Conservation (phyloP, 1,140 invertebrate species). For the Pentalonia nigronervosa region DNA sequence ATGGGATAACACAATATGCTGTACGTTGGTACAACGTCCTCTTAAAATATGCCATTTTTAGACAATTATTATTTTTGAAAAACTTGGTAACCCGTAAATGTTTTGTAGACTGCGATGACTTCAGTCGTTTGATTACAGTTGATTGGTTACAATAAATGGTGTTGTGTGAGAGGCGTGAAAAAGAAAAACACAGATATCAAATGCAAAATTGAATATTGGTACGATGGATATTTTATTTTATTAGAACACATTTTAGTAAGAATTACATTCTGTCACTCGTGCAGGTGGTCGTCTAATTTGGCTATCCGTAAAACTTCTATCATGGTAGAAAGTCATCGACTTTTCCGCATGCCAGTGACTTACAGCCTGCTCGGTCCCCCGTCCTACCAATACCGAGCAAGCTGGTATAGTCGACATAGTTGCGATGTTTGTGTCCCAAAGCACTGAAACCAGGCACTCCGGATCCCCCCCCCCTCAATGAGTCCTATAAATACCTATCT, state of each 20-base stretch:
- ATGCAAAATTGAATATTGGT: neutral
- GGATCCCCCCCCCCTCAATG: too few species aligned
- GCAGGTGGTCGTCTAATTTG: too few species aligned
- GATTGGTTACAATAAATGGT: too few species aligned
- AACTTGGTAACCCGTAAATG: neutral
- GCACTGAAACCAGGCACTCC: too few species aligned
- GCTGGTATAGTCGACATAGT: too few species aligned
- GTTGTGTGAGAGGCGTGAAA: too few species aligned
- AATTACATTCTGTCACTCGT: neutral
- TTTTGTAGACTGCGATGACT: neutral
- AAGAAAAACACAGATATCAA: neutral
- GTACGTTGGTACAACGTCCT: neutral
- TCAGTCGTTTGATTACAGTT: neutral
- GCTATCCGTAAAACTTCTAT: neutral
- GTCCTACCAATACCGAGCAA: too few species aligned
- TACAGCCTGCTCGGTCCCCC: neutral
- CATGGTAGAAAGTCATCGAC: neutral
- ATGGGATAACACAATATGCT: neutral
- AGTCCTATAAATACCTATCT: too few species aligned
- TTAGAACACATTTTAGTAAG: neutral
- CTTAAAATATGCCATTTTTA: neutral
- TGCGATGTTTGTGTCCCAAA: too few species aligned
- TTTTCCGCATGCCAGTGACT: neutral
- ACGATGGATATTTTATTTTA: neutral
- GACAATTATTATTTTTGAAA: neutral